Conservation (phyloP, 2,113 vertebrate genomes). For the Silurus asotus region DNA sequence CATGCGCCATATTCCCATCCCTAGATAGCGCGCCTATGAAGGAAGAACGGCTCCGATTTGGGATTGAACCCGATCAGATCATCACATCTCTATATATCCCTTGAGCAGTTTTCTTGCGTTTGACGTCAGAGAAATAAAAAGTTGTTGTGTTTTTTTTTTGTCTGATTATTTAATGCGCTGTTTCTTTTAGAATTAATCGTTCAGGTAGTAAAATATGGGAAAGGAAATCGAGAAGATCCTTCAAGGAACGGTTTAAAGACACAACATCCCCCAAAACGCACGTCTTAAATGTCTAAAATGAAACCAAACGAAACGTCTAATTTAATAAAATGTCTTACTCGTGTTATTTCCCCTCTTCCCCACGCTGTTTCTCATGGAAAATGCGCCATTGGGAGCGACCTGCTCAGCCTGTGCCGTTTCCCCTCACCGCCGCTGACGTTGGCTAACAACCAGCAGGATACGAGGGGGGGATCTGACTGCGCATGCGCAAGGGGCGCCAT, state of each 20-base stretch:
- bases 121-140: neutral
- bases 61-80: neutral
- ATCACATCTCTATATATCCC: neutral
- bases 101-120: neutral
- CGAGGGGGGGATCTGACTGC: neutral
- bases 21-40: neutral
- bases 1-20: neutral
- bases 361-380: neutral
- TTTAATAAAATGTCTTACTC: neutral
- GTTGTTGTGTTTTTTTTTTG: neutral
- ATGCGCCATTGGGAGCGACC: neutral
- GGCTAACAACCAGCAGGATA: slow-evolving; percentile 32
- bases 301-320: neutral
- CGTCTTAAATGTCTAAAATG: no score
- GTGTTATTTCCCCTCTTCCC: slow-evolving; percentile 10
- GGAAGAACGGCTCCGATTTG: neutral
- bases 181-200: neutral
- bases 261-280: neutral
- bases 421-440: slow-evolving; percentile 48
- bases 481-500: slow-evolving; percentile 37
- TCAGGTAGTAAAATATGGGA: neutral
- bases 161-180: neutral
- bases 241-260: neutral
- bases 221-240: neutral
- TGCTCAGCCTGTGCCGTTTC: neutral